Conservation (phyloP, 2,888 invertebrate species). For the Nomada flava region DNA sequence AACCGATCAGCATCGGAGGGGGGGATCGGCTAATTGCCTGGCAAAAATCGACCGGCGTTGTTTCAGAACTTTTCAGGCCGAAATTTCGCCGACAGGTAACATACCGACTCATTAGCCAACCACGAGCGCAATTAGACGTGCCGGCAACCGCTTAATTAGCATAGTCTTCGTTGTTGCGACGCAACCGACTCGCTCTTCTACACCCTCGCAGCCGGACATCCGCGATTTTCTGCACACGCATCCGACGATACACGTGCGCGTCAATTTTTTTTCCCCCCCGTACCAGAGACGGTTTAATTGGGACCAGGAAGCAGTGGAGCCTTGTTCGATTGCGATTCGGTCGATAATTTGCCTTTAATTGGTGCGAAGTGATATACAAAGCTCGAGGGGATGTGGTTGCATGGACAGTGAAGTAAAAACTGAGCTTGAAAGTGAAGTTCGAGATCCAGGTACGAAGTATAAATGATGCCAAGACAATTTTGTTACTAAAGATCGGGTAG, state of each 20-base stretch:
- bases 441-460: no score
- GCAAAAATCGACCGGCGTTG: constrained; percentile 27
- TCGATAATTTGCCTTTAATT: constrained; percentile 12
- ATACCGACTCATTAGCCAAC: constrained; percentile 42
- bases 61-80: constrained; percentile 10
- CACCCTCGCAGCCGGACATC: constrained; percentile 15
- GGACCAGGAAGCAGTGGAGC: constrained; percentile 17
- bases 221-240: constrained; percentile 6
- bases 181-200: not conserved
- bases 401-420: no score
- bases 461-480: no score
- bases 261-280: not conserved
- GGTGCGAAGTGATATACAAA: no score
- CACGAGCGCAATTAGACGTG: constrained; percentile 44
- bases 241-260: not conserved
- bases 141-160: constrained; percentile 55
- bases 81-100: constrained; percentile 45
- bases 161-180: constrained; percentile 24
- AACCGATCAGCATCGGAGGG: constrained; percentile 8
- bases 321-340: not conserved
- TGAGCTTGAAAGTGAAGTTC: no score
- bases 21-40: constrained; percentile 34
- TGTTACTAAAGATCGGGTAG: no score
- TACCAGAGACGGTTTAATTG: constrained; percentile 15
- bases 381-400: no score